These are phyloP conservation scores for Cassiopea andromeda DNA, from an alignment of 30 jellyfish, hydroid and myxozoan genomes.

Conservation along the genomic window DNA sequence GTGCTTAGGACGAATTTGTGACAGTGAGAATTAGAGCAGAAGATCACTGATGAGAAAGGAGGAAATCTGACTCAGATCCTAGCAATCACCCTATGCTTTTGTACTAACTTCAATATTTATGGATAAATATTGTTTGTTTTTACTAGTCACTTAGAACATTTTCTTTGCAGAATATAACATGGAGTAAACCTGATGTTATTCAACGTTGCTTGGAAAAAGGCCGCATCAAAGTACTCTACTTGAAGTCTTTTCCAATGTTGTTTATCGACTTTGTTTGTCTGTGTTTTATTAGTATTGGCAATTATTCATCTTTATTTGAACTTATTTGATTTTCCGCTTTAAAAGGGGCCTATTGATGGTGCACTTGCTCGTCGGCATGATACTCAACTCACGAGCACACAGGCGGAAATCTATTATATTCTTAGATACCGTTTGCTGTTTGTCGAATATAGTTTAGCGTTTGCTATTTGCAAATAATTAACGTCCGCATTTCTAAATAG, in stretches of 20 bases:
- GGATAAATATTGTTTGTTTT: neutral
- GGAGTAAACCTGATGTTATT: slow-evolving; percentile 16
- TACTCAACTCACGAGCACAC: neutral
- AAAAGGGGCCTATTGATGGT: neutral
- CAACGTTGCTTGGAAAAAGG: slow-evolving; percentile 54
- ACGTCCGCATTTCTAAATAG: too few species aligned
- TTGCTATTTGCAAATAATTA: neutral
- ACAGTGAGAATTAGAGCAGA: neutral
- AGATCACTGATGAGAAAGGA: neutral
- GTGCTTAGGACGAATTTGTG: neutral
- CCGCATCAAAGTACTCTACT: slow-evolving; percentile 40
- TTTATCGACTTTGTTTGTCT: neutral
- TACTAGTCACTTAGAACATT: neutral
- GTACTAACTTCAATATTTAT: neutral
- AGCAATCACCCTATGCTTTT: neutral
- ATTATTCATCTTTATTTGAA: neutral
- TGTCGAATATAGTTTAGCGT: neutral
- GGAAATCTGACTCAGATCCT: neutral
- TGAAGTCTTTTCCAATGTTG: neutral
- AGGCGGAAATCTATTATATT: neutral
- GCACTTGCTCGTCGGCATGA: neutral
- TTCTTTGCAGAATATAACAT: slow-evolving; percentile 31
- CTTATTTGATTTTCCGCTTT: slow-evolving; percentile 17
- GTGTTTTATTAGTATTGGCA: neutral
- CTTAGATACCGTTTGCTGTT: slow-evolving; percentile 13